These are phyloP conservation scores for Eristalinus sepulchralis DNA, from an alignment of 2,888 invertebrate species.

Conservation along the genomic window DNA sequence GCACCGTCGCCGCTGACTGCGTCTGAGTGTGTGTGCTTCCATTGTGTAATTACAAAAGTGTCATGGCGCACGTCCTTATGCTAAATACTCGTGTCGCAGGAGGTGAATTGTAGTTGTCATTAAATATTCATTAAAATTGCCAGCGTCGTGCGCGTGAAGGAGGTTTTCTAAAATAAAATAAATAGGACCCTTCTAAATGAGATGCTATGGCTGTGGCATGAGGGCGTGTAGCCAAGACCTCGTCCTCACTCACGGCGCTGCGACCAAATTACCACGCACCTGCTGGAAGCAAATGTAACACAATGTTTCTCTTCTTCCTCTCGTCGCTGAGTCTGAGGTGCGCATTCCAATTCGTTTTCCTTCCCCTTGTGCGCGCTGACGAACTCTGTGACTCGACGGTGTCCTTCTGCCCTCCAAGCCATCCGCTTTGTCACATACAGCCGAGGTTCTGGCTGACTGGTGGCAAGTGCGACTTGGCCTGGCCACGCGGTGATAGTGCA, in stretches of 20 bases:
- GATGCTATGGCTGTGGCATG: not conserved
- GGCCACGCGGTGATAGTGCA: slow-evolving; percentile 33
- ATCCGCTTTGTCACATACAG: not conserved
- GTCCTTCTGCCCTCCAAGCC: not conserved
- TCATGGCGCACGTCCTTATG: slow-evolving; percentile 64
- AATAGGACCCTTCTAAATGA: slow-evolving; percentile 27
- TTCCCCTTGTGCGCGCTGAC: not conserved
- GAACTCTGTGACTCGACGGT: not conserved
- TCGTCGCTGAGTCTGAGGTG: slow-evolving; percentile 10
- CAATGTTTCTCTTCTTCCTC: slow-evolving; percentile 24
- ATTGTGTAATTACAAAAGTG: slow-evolving; percentile 67
- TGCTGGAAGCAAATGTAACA: slow-evolving; percentile 38
- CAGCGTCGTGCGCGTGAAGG: slow-evolving; percentile 38
- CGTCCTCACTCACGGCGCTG: slow-evolving; percentile 11
- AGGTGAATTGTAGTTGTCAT: slow-evolving; percentile 67
- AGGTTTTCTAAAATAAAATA: slow-evolving; percentile 51
- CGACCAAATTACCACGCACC: slow-evolving; percentile 52
- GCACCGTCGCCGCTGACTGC: not conserved
- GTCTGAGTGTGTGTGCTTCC: slow-evolving; percentile 14
- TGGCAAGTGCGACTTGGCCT: not conserved
- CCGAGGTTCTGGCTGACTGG: slow-evolving; percentile 6
- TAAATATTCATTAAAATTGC: slow-evolving; percentile 71
- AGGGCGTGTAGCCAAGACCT: not conserved
- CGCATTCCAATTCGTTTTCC: slow-evolving; percentile 33
- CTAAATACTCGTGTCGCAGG: slow-evolving; percentile 57